phyloP scores from a whole-genome alignment of 1,140 invertebrate species.

The Metaphire vulgaris region DNA sequence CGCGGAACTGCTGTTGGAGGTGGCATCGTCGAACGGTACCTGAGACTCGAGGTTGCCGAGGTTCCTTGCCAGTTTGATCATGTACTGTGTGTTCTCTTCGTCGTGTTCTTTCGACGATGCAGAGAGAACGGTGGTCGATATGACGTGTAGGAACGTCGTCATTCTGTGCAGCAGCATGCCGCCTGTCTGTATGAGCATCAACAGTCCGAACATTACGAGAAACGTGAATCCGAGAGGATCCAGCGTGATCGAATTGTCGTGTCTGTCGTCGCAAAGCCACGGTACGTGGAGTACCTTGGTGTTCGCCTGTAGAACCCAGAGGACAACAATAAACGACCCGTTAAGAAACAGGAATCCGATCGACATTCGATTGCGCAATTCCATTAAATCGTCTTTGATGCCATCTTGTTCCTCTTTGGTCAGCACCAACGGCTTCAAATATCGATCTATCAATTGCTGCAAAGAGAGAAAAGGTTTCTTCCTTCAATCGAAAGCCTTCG shows the following conservation, averaged over 20 bases:
- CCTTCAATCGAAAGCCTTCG: too few species aligned
- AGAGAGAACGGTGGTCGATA: neutral
- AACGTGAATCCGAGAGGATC: conserved; percentile 55
- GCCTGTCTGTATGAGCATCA: conserved; percentile 57
- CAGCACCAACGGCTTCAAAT: conserved; percentile 40
- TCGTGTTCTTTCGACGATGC: neutral
- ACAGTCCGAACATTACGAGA: conserved; percentile 52
- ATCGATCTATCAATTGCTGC: conserved; percentile 31
- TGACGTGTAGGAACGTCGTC: conserved; percentile 14
- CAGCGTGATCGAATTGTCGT: conserved; percentile 25
- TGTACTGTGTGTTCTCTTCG: neutral
- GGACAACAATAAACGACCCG: neutral
- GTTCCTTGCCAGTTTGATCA: neutral
- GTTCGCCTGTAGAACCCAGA: conserved; percentile 1
- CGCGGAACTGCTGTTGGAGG: neutral
- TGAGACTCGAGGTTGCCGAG: neutral
- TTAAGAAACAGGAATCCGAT: conserved; percentile 5
- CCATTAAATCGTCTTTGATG: conserved; percentile 36
- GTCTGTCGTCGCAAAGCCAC: conserved; percentile 10
- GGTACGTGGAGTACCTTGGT: neutral
- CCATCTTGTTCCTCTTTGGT: conserved; percentile 35
- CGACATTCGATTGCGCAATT: conserved; percentile 35
- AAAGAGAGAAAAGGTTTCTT: neutral
- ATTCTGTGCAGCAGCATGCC: conserved; percentile 52
- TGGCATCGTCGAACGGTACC: neutral